These are phyloP conservation scores for Echinarachnius parma DNA, from an alignment of 53 echinoderm and acorn worm species.

Conservation along the genomic window DNA sequence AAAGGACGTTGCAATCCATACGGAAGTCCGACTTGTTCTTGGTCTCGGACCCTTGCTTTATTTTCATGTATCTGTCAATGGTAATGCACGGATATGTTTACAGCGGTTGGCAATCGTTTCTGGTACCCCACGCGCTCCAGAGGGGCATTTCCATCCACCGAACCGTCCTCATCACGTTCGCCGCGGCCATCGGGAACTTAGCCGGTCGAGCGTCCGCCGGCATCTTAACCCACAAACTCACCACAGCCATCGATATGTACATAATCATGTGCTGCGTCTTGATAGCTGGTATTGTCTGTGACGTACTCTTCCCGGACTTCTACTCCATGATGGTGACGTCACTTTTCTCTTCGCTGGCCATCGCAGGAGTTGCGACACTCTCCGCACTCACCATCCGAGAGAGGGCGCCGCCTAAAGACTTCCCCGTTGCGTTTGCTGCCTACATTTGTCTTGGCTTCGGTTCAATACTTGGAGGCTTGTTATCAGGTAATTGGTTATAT, in stretches of 20 bases:
- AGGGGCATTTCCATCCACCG: conserved; percentile 1
- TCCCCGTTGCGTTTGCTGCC: not conserved
- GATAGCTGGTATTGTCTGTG: not conserved
- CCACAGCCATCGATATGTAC: not conserved
- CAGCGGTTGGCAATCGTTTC: conserved; percentile 13
- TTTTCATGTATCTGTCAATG: too few species aligned
- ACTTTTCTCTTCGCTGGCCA: not conserved
- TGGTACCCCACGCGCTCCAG: conserved; percentile 12
- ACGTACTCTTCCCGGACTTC: not conserved
- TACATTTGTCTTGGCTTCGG: not conserved
- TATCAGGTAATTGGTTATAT: conserved; percentile 10
- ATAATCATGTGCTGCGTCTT: not conserved
- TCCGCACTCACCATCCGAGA: not conserved
- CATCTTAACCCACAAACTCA: not conserved
- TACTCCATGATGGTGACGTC: conserved; percentile 18
- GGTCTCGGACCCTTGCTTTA: too few species aligned
- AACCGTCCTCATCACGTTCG: not conserved
- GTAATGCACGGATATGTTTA: too few species aligned
- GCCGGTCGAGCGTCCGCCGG: not conserved
- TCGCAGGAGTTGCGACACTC: not conserved
- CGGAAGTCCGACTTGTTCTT: too few species aligned
- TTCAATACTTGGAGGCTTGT: not conserved
- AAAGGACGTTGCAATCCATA: too few species aligned
- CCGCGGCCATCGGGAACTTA: conserved; percentile 2
- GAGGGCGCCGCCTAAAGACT: not conserved